Percentiles rank a stretch among this genome's conserved stretches.
These are phyloP conservation scores for Austrofundulus limnaeus DNA, from an alignment of 2,113 vertebrate genomes.

Conservation along the genomic window DNA sequence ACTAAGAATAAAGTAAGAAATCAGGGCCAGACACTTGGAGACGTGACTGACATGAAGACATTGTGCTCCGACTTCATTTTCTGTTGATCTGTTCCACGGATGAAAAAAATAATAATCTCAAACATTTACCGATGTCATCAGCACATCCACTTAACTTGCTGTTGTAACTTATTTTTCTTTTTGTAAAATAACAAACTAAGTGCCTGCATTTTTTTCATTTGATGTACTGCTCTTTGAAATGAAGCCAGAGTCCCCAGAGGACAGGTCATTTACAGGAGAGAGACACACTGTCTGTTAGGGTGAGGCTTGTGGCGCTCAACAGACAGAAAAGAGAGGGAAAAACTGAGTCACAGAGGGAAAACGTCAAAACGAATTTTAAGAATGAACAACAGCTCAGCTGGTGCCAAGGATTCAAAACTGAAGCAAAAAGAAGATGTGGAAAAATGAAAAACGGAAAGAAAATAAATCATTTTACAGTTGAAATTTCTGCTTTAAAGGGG, in stretches of 20 bases:
- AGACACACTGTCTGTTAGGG: conserved; percentile 30
- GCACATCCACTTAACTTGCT: neutral
- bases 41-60: conserved; percentile 25
- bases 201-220: conserved; percentile 21
- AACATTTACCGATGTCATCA: neutral
- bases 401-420: conserved; percentile 5
- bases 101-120: neutral
- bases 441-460: neutral
- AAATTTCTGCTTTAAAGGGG: too few relatives aligned
- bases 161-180: neutral
- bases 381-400: neutral
- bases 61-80: conserved; percentile 26
- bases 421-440: neutral
- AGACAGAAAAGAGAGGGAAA: conserved; percentile 23
- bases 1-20: conserved; percentile 56
- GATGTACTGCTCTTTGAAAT: conserved; percentile 32
- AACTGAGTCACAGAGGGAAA: conserved; percentile 4
- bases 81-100: neutral
- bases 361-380: conserved; percentile 17
- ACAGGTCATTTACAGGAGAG: conserved; percentile 57
- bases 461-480: neutral
- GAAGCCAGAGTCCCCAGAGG: conserved; percentile 42
- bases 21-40: conserved; percentile 49
- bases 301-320: conserved; percentile 33
- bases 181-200: conserved; percentile 3